These are phyloP conservation scores for Panagrolaimus sp. DNA, from an alignment of 1,140 invertebrate genomes.

Conservation along the genomic window DNA sequence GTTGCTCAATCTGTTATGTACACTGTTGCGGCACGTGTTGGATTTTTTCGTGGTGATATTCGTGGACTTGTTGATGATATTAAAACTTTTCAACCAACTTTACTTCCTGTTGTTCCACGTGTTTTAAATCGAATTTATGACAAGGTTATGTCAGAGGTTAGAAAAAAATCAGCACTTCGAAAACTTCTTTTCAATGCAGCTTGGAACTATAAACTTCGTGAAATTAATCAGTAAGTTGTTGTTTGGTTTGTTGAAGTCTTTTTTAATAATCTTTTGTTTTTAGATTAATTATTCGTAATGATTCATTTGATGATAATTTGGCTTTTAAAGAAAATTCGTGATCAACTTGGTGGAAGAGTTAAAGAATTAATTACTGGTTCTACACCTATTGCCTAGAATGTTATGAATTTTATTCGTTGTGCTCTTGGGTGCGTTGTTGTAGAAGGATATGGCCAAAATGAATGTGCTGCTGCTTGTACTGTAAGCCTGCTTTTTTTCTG, in stretches of 20 bases:
- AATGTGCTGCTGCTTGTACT: constrained; percentile 82
- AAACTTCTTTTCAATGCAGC: constrained; percentile 15
- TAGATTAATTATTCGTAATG: constrained; percentile 32
- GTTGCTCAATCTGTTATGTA: constrained; percentile 41
- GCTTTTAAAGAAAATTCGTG: constrained; percentile 47
- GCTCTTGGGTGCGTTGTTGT: constrained; percentile 77
- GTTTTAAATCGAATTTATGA: constrained; percentile 87
- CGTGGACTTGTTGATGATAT: constrained; percentile 80
- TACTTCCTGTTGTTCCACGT: constrained; percentile 85
- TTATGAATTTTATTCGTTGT: constrained; percentile 84
- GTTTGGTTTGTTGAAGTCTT: not conserved
- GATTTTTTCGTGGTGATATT: constrained; percentile 86
- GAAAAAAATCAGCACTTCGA: constrained; percentile 19
- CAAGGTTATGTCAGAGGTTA: constrained; percentile 62
- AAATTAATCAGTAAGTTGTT: constrained; percentile 17
- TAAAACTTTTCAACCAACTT: constrained; percentile 80
- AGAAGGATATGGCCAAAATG: constrained; percentile 85
- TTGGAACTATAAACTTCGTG: not conserved
- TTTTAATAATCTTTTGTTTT: constrained; percentile 19
- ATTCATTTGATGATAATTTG: constrained; percentile 41
- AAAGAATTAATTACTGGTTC: constrained; percentile 34
- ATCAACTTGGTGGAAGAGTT: constrained; percentile 78
- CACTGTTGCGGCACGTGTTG: constrained; percentile 72
- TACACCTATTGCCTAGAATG: constrained; percentile 69
- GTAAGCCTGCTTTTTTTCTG: constrained; percentile 84